Percentiles rank a stretch among this genome's conserved stretches.
Conservation (phyloP, 1,140 invertebrate genomes). For the Achatina immaculata region DNA sequence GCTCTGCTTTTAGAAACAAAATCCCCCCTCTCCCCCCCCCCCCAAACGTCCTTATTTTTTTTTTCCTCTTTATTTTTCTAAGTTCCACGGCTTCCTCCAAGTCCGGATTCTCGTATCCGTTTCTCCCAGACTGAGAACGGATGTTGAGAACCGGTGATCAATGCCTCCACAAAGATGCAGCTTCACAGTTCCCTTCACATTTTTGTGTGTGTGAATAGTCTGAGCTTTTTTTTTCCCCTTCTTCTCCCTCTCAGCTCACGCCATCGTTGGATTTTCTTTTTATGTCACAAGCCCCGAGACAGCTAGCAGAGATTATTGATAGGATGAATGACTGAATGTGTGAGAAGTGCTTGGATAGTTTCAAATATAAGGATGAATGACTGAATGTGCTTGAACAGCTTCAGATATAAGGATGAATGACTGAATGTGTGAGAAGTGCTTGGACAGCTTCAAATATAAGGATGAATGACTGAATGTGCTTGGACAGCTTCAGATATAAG, state of each 20-base stretch:
- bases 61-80: background rate
- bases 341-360: too few relatives aligned
- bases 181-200: background rate
- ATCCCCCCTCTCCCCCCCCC: background rate
- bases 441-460: too few relatives aligned
- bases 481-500: too few relatives aligned
- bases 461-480: too few relatives aligned
- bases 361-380: too few relatives aligned
- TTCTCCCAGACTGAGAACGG: background rate
- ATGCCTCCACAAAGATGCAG: background rate
- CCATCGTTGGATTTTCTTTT: background rate
- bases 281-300: background rate
- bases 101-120: constrained; percentile 24
- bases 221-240: background rate
- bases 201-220: background rate
- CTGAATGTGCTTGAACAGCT: too few relatives aligned
- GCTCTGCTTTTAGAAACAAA: background rate
- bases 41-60: background rate
- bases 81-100: background rate
- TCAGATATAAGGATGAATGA: too few relatives aligned
- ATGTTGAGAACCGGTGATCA: constrained; percentile 8
- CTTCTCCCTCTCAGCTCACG: background rate
- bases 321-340: background rate
- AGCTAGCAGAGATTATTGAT: background rate
- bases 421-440: too few relatives aligned